phyloP scores from a whole-genome alignment of 92 coral and sea anemone species.

The Virgularia gustaviana region DNA sequence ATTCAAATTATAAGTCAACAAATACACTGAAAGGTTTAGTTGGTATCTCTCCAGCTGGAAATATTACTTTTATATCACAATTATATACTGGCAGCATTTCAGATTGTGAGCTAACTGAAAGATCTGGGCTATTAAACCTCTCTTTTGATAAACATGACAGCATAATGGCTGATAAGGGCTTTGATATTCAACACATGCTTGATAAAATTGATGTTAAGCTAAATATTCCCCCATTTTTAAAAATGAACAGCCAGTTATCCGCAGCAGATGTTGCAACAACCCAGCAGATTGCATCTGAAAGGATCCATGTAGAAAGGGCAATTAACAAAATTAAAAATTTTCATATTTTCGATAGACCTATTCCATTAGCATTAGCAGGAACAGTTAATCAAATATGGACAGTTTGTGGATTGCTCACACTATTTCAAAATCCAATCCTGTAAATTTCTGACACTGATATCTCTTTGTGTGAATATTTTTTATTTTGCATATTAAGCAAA shows the following conservation, averaged over 20 bases:
- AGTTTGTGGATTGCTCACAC: constrained; percentile 44
- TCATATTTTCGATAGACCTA: constrained; percentile 35
- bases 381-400: constrained; percentile 57
- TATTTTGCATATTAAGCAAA: neutral
- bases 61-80: constrained; percentile 42
- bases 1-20: constrained; percentile 39
- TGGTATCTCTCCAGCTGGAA: constrained; percentile 58
- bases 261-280: constrained; percentile 38
- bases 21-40: constrained; percentile 49
- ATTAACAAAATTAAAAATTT: constrained; percentile 36
- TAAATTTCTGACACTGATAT: neutral
- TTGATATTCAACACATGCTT: constrained; percentile 34
- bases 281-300: constrained; percentile 47
- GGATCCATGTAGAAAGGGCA: constrained; percentile 43
- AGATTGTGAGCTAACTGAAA: constrained; percentile 19
- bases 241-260: constrained; percentile 15
- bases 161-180: constrained; percentile 50
- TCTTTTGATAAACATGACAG: constrained; percentile 12
- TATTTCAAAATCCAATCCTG: constrained; percentile 41
- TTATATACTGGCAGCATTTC: constrained; percentile 46
- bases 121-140: constrained; percentile 36
- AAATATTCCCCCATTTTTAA: constrained; percentile 47
- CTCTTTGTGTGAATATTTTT: neutral
- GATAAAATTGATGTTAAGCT: constrained; percentile 29
- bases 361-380: constrained; percentile 43